Evolutionary conservation across 2,888 invertebrate genomes (phyloP).

Genomic region (Microplitis manilae): DNA sequence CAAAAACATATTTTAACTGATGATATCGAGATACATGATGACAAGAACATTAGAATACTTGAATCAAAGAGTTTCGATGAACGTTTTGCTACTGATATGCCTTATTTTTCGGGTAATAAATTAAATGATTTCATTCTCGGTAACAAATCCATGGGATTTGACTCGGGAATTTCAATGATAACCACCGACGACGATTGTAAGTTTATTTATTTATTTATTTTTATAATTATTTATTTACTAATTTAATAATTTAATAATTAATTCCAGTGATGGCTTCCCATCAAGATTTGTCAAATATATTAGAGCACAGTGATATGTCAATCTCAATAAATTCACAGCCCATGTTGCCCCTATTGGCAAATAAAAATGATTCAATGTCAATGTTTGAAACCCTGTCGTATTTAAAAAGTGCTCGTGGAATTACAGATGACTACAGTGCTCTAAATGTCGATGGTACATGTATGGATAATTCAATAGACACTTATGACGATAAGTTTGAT

Average conservation of each 20-base stretch:
- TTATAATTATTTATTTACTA: background rate
- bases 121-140: slow-evolving; percentile 61
- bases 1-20: slow-evolving; percentile 46
- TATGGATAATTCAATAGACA: slow-evolving; percentile 19
- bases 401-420: slow-evolving; percentile 52
- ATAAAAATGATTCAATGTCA: slow-evolving; percentile 51
- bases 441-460: slow-evolving; percentile 48
- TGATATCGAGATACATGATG: slow-evolving; percentile 63
- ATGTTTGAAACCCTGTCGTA: slow-evolving; percentile 59
- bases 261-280: slow-evolving; percentile 22
- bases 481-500: slow-evolving; percentile 38
- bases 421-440: slow-evolving; percentile 57
- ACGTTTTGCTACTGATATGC: slow-evolving; percentile 60
- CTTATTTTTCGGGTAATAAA: slow-evolving; percentile 64
- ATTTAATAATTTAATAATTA: too few species aligned
- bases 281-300: slow-evolving; percentile 55
- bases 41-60: slow-evolving; percentile 64
- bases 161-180: slow-evolving; percentile 43
- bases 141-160: slow-evolving; percentile 44
- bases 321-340: slow-evolving; percentile 46
- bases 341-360: slow-evolving; percentile 52
- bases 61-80: slow-evolving; percentile 63
- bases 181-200: slow-evolving; percentile 54
- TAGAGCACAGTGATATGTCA: slow-evolving; percentile 55
- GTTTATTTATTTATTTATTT: slow-evolving; percentile 2